These are phyloP conservation scores for Merluccius polli DNA, from an alignment of 2,797 vertebrate genomes.

Conservation along the genomic window DNA sequence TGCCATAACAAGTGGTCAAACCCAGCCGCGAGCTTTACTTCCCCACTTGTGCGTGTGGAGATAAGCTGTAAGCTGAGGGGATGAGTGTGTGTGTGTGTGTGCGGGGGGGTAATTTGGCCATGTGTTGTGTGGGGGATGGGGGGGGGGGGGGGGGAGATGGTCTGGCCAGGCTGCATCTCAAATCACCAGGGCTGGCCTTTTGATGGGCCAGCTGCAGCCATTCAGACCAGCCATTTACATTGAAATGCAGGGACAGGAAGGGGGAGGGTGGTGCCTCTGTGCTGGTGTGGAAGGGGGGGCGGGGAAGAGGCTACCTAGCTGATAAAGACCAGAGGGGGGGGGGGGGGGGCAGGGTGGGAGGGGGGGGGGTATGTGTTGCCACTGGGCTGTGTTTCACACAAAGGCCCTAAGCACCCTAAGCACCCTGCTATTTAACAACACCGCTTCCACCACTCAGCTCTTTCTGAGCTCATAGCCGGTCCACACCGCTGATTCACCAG, in stretches of 20 bases:
- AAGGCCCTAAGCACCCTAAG: slow-evolving; percentile 72
- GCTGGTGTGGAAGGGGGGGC: slow-evolving; percentile 59
- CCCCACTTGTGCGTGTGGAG: slow-evolving; percentile 28
- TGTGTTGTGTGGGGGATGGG: slow-evolving; percentile 58
- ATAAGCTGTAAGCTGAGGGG: slow-evolving; percentile 40
- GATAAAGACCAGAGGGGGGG: slow-evolving; percentile 65
- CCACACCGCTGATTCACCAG: slow-evolving; percentile 48
- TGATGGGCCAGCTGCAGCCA: slow-evolving; percentile 84
- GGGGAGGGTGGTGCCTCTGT: slow-evolving; percentile 51
- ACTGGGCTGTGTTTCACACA: slow-evolving; percentile 64
- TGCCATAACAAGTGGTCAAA: slow-evolving; percentile 12
- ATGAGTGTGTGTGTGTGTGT: slow-evolving; percentile 4
- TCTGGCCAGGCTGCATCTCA: slow-evolving; percentile 76
- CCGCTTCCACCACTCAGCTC: slow-evolving; percentile 65
- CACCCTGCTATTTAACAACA: slow-evolving; percentile 63
- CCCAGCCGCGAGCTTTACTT: slow-evolving; percentile 21
- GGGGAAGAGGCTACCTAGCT: slow-evolving; percentile 73
- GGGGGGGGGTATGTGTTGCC: slow-evolving; percentile 41
- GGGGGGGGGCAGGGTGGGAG: slow-evolving; percentile 42
- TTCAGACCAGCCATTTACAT: slow-evolving; percentile 79
- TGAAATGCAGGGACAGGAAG: slow-evolving; percentile 81
- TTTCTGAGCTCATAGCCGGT: slow-evolving; percentile 58
- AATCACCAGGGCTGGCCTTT: slow-evolving; percentile 74
- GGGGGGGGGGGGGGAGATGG: slow-evolving; percentile 45
- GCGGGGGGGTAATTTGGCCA: slow-evolving; percentile 44